Conservation (phyloP, 2,113 vertebrate genomes). For the Gadus chalcogrammus region DNA sequence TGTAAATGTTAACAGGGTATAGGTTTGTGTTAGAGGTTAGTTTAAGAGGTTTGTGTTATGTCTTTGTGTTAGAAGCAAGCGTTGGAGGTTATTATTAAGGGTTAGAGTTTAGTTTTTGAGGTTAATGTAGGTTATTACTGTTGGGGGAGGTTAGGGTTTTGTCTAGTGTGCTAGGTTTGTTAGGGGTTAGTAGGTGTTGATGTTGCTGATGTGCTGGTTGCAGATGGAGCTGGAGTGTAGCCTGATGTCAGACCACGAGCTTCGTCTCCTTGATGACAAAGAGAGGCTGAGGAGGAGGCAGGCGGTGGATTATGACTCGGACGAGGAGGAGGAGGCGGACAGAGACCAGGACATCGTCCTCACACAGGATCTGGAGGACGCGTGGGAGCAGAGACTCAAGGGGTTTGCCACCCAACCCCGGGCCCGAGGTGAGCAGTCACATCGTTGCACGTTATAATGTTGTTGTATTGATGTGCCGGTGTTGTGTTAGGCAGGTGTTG, state of each 20-base stretch:
- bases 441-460: too few species aligned
- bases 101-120: too few species aligned
- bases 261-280: slow-evolving; percentile 79
- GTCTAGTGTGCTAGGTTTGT: too few species aligned
- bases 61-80: too few species aligned
- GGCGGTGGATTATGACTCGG: slow-evolving; percentile 67
- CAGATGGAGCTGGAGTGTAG: slow-evolving; percentile 90
- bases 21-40: too few species aligned
- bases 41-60: too few species aligned
- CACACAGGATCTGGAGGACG: slow-evolving; percentile 85
- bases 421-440: slow-evolving; percentile 72
- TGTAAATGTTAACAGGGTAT: too few species aligned
- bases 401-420: slow-evolving; percentile 69
- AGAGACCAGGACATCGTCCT: slow-evolving; percentile 66
- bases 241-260: slow-evolving; percentile 85
- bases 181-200: neutral
- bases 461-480: too few species aligned
- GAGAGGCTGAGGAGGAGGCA: slow-evolving; percentile 74
- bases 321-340: slow-evolving; percentile 62
- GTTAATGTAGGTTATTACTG: too few species aligned
- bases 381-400: slow-evolving; percentile 87
- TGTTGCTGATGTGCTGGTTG: slow-evolving; percentile 12
- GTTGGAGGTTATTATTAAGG: too few species aligned
- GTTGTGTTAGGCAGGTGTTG: too few species aligned
- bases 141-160: too few species aligned